Percentiles rank a stretch among this genome's conserved stretches.
Evolutionary conservation across 2,888 invertebrate species (phyloP).

Genomic region (Parochlus steinenii): DNA sequence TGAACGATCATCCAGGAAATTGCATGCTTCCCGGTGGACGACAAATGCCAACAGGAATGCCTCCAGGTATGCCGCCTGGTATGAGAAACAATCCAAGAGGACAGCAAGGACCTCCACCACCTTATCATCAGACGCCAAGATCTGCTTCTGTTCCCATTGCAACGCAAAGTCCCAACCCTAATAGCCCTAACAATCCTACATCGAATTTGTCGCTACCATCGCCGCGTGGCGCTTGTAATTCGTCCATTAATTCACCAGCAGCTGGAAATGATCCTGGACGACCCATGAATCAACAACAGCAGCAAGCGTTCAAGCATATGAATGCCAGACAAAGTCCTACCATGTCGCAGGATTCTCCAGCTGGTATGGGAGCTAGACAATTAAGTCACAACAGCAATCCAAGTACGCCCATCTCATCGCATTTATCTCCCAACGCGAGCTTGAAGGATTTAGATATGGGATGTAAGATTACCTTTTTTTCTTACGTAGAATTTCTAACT

Average conservation of each 20-base stretch:
- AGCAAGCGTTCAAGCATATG: conserved; percentile 28
- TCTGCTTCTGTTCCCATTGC: conserved; percentile 59
- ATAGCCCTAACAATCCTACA: conserved; percentile 53
- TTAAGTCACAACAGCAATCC: conserved; percentile 50
- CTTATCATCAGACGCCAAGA: conserved; percentile 55
- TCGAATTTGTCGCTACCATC: conserved; percentile 58
- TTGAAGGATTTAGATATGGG: conserved; percentile 24
- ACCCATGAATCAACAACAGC: conserved; percentile 15
- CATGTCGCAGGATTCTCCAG: conserved; percentile 39
- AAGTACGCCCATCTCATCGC: conserved; percentile 49
- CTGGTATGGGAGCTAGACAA: conserved; percentile 21
- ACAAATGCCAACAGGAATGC: conserved; percentile 15
- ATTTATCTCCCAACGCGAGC: conserved; percentile 39
- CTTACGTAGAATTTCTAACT: conserved; percentile 1
- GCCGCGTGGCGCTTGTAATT: conserved; percentile 33
- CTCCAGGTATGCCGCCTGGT: conserved; percentile 14
- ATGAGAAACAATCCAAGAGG: conserved; percentile 18
- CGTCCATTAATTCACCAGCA: conserved; percentile 51
- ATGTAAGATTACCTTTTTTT: neutral
- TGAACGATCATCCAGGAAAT: conserved; percentile 13
- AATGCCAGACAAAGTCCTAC: conserved; percentile 43
- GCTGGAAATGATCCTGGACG: conserved; percentile 36
- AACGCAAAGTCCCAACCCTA: conserved; percentile 54
- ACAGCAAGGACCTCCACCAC: conserved; percentile 60
- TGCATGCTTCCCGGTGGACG: conserved; percentile 13